Evolutionary conservation across 2,797 vertebrate species (phyloP), one percentile per base, ranked within the genome.

Genomic region (Galaxias olidus): DNA sequence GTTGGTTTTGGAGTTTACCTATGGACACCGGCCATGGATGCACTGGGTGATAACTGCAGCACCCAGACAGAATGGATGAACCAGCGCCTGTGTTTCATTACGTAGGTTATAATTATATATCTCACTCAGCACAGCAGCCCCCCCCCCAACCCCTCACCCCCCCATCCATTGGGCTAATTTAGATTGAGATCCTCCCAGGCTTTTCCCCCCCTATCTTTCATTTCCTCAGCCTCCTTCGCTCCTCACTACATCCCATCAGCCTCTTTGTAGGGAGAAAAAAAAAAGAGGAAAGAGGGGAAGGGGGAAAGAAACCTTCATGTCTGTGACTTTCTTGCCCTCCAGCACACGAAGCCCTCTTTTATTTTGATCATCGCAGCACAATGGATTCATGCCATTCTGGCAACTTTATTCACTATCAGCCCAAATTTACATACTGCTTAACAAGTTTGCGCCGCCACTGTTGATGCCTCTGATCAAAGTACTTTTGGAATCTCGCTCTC

Each of bases 351-450:
- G 89, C 86, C 87, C 90, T 90, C 89, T 91, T 91, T 90, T 91
- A 91, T 91, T 91, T 91, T 91, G 88, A 92, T 91, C 90, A 92
- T 91, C 88, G 86, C 88, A 91, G 90, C 90, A 91, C 91, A 92
- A 90, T 92, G 90, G 90, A 91, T 92, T 90, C 90, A 90, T 91
- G 90, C 89, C 89, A 91, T 89, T 90, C 89, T 90, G 88, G 87
- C 89, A 91, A 90, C 88, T 89, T 91, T 92, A 91, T 91, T 91
- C 89, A 89, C 87, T 87, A 90, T 92, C 90, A 90, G 88, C 86
- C 87, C 83, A 75, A 91, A 92, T 91, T 91, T 91, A 91, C 89
- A 90, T 91, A 91, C 86, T 90, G 89, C 90, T 90, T 91, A 91
- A 91, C 89, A 91, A 91, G 90, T 90, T 89, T 84, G 89, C 84